Conservation (phyloP, 2,797 vertebrate genomes). For the Antrozous pallidus region DNA sequence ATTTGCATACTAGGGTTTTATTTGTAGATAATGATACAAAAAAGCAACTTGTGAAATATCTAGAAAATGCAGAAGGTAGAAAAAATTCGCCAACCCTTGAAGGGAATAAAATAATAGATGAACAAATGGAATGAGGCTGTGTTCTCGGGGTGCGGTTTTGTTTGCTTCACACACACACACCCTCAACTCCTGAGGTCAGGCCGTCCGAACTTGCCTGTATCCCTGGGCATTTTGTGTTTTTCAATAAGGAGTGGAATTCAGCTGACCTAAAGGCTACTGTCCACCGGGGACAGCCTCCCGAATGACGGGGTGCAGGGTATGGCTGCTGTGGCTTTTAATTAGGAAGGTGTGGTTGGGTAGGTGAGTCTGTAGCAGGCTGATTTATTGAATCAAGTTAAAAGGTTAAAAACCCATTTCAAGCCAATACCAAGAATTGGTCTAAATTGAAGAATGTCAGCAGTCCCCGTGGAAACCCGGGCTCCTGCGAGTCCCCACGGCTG, state of each 20-base stretch:
- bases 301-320: accelerated
- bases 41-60: not conserved
- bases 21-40: not conserved
- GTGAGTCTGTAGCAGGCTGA: not conserved
- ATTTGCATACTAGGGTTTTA: too few species aligned
- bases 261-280: not conserved
- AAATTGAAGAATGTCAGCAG: not conserved
- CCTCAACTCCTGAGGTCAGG: not conserved
- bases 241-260: not conserved
- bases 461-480: not conserved
- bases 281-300: not conserved
- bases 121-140: not conserved
- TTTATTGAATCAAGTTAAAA: not conserved
- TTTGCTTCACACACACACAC: not conserved
- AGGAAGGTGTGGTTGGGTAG: not conserved
- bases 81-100: not conserved
- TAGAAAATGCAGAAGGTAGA: not conserved
- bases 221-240: not conserved
- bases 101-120: not conserved
- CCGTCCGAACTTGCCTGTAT: not conserved
- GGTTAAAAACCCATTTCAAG: not conserved
- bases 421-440: not conserved
- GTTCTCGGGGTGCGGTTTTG: not conserved
- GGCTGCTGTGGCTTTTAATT: not conserved
- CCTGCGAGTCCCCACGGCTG: not conserved